Conservation (phyloP, 2,113 vertebrate genomes). For the Spheniscus mendiculus region DNA sequence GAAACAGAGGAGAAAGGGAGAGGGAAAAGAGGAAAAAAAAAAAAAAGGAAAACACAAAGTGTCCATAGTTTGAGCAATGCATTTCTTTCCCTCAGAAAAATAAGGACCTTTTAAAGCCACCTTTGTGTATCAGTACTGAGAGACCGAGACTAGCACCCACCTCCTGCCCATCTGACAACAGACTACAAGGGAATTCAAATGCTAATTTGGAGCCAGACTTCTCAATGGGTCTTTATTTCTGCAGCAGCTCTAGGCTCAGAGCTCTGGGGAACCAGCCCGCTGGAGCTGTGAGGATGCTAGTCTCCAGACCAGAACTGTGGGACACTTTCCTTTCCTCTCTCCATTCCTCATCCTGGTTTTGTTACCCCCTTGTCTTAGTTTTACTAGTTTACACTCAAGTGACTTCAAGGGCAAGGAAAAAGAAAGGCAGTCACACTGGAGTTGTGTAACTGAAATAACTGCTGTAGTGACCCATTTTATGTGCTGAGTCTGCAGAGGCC, state of each 20-base stretch:
- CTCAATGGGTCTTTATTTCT: constrained; percentile 57
- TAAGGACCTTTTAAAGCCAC: constrained; percentile 22
- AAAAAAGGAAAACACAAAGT: neutral
- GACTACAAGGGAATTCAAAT: constrained; percentile 55
- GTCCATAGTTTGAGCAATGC: neutral
- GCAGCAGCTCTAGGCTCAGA: neutral
- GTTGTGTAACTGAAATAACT: neutral
- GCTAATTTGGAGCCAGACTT: constrained; percentile 36
- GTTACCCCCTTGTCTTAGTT: neutral
- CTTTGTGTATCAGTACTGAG: constrained; percentile 33
- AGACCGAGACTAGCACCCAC: neutral
- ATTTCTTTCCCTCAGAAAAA: constrained; percentile 10
- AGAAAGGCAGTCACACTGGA: neutral
- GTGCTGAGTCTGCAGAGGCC: constrained; percentile 7
- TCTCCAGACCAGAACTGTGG: neutral
- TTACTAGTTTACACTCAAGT: neutral
- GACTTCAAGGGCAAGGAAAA: neutral
- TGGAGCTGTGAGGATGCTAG: neutral
- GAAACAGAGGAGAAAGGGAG: neutral
- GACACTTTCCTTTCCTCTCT: neutral
- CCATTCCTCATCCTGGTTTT: neutral
- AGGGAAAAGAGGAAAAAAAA: neutral
- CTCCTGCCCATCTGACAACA: constrained; percentile 45
- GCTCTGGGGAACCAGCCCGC: neutral
- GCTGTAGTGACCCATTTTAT: neutral